Evolutionary conservation across 2,797 vertebrate genomes (phyloP).

Genomic region (Silurus aristotelis): DNA sequence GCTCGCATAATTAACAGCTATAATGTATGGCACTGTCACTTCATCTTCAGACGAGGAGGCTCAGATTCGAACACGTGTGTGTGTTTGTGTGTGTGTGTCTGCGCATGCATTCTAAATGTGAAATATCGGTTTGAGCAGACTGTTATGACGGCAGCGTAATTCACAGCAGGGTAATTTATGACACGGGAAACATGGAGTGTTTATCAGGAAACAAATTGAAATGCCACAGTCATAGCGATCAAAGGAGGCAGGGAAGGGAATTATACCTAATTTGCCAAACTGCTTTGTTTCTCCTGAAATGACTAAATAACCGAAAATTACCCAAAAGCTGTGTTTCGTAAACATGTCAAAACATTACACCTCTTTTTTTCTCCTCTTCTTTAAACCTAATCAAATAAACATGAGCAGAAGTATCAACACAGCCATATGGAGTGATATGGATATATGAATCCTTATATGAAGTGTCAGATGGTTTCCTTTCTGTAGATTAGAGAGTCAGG

Average conservation of each 20-base stretch:
- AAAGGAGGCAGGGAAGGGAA: constrained; percentile 41
- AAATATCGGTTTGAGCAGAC: constrained; percentile 49
- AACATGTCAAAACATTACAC: constrained; percentile 21
- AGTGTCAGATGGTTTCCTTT: constrained; percentile 15
- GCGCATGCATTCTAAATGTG: constrained; percentile 48
- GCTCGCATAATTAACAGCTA: constrained; percentile 61
- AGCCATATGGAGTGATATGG: constrained; percentile 20
- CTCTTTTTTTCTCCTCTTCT: neutral
- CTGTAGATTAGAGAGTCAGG: constrained; percentile 42
- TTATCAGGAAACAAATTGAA: constrained; percentile 50
- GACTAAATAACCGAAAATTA: constrained; percentile 28
- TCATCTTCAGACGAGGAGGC: constrained; percentile 50
- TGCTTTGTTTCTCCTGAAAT: constrained; percentile 10
- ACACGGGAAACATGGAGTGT: constrained; percentile 43
- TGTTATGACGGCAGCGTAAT: constrained; percentile 47
- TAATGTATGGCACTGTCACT: constrained; percentile 60
- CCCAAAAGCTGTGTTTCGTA: constrained; percentile 9
- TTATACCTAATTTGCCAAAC: constrained; percentile 35
- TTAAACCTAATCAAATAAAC: constrained; percentile 23
- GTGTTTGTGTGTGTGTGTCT: constrained; percentile 34
- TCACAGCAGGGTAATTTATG: constrained; percentile 50
- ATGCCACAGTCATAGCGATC: constrained; percentile 37
- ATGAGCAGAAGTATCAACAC: neutral
- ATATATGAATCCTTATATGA: constrained; percentile 18
- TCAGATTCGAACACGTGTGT: constrained; percentile 54